Conservation (phyloP, 2,888 invertebrate species). For the Trachelus tabidus region DNA sequence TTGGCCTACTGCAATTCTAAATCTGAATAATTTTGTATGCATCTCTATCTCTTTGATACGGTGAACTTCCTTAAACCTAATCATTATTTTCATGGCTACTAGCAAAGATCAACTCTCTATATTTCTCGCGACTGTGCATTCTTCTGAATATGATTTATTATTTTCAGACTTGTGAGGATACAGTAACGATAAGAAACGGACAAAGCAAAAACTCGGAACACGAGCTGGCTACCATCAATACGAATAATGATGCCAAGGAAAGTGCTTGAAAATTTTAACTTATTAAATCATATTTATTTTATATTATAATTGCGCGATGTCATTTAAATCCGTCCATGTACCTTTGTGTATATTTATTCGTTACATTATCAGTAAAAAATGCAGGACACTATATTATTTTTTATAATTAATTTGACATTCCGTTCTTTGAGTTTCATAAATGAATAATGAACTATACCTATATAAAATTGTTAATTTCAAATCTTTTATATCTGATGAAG, state of each 20-base stretch:
- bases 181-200: slow-evolving; percentile 52
- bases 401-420: no score
- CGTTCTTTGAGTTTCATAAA: no score
- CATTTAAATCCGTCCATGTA: slow-evolving; percentile 40
- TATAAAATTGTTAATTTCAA: background rate
- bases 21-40: no score
- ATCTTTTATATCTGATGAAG: background rate
- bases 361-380: background rate
- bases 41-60: background rate
- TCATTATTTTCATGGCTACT: background rate
- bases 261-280: slow-evolving; percentile 47
- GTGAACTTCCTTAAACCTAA: background rate
- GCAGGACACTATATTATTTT: background rate
- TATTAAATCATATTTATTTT: slow-evolving; percentile 47
- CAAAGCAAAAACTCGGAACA: slow-evolving; percentile 53
- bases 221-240: slow-evolving; percentile 57
- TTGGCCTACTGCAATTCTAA: background rate
- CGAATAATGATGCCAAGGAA: slow-evolving; percentile 50
- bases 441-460: background rate
- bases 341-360: slow-evolving; percentile 13
- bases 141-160: background rate
- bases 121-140: background rate
- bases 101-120: background rate
- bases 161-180: slow-evolving; percentile 63
- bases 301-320: slow-evolving; percentile 33